These are phyloP conservation scores for Cotesia congregata DNA, from an alignment of 2,888 invertebrate genomes.

Conservation along the genomic window DNA sequence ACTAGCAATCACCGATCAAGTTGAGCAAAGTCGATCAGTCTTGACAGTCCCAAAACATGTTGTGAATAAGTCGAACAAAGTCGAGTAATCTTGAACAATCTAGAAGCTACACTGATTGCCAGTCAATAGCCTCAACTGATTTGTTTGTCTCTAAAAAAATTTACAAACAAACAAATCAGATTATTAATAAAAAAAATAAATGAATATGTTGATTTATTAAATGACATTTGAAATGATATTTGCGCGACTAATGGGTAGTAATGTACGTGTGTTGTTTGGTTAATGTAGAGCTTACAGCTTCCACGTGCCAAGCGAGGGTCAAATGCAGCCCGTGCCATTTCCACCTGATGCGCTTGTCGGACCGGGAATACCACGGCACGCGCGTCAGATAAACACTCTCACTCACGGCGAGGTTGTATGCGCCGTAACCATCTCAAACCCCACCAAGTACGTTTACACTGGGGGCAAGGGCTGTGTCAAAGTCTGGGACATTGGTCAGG, in stretches of 20 bases:
- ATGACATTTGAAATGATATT: background rate
- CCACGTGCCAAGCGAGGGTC: constrained; percentile 90
- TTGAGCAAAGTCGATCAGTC: too few relatives aligned
- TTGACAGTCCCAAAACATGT: too few relatives aligned
- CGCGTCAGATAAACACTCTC: constrained; percentile 91
- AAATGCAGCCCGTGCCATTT: constrained; percentile 92
- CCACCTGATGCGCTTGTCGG: constrained; percentile 93
- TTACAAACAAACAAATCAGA: too few relatives aligned
- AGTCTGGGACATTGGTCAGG: constrained; percentile 95
- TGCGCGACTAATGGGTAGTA: background rate
- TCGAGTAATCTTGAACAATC: too few relatives aligned
- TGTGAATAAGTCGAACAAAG: too few relatives aligned
- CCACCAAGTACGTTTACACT: constrained; percentile 93
- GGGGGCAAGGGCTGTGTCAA: constrained; percentile 98
- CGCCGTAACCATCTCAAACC: constrained; percentile 95
- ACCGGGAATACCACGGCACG: constrained; percentile 92
- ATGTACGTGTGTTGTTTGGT: background rate
- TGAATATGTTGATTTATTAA: background rate
- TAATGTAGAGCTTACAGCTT: constrained; percentile 88
- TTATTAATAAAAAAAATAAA: too few relatives aligned
- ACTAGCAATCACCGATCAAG: too few relatives aligned
- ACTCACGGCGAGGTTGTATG: constrained; percentile 97
- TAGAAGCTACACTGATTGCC: too few relatives aligned
- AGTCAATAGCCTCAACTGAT: too few relatives aligned
- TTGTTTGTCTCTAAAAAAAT: too few relatives aligned